A percentile compares a stretch with the other conserved stretches of the same genome.
phyloP scores from a whole-genome alignment of 2,888 invertebrate genomes.

The Teleiodes luculella region DNA sequence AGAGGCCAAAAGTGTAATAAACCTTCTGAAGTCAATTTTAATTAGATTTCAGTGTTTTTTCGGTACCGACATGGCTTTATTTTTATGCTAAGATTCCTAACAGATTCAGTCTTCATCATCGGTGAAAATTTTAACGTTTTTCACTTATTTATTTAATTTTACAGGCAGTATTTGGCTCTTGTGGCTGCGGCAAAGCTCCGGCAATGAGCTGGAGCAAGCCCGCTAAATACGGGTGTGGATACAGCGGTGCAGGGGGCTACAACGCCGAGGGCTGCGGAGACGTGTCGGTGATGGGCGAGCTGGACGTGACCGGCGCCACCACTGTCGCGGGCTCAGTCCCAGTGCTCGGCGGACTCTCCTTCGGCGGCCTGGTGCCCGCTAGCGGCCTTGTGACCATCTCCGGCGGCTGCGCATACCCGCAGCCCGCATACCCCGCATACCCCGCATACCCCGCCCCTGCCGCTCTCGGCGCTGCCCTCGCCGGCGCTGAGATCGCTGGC shows the following conservation, averaged over 20 bases:
- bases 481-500: background rate
- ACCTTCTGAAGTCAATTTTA: no score
- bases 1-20: no score
- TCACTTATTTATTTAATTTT: no score
- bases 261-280: slow-evolving; percentile 30
- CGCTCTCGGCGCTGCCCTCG: background rate
- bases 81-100: no score
- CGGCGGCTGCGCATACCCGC: slow-evolving; percentile 31
- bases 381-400: slow-evolving; percentile 34
- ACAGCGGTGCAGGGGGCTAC: slow-evolving; percentile 29
- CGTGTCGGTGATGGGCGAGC: slow-evolving; percentile 27
- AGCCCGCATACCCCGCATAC: background rate
- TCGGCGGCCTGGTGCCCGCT: slow-evolving; percentile 35
- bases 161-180: no score
- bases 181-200: background rate
- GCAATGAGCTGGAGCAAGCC: background rate
- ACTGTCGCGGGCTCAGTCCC: slow-evolving; percentile 39
- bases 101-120: no score
- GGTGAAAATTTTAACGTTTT: no score
- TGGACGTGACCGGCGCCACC: slow-evolving; percentile 33
- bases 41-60: no score
- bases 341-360: slow-evolving; percentile 36
- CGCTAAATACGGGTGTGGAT: background rate
- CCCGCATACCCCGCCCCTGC: background rate
- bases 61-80: no score